Percentiles rank a stretch among this genome's conserved stretches.
phyloP scores from a whole-genome alignment of 1,140 invertebrate genomes.

The Saxidomus purpurata region DNA sequence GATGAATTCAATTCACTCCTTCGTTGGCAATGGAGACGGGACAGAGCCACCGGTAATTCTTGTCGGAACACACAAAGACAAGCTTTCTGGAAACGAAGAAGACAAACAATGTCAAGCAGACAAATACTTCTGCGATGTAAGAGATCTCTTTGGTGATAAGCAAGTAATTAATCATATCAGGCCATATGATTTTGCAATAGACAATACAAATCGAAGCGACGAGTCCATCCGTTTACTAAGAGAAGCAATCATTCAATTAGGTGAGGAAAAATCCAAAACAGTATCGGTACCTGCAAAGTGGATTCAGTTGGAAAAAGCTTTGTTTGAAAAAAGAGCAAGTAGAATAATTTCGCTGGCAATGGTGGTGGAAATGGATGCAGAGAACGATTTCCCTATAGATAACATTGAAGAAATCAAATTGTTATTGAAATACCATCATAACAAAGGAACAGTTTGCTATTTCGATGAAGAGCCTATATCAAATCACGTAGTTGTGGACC shows the following conservation, averaged over 20 bases:
- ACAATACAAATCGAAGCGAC: background rate
- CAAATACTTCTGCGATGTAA: background rate
- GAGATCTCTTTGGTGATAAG: background rate
- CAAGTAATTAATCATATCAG: background rate
- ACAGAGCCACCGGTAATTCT: background rate
- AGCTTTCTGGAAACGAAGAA: background rate
- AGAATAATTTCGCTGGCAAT: background rate
- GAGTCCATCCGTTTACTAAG: background rate
- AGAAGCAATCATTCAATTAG: background rate
- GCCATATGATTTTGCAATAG: background rate
- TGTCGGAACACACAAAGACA: constrained; percentile 15
- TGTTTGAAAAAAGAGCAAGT: background rate
- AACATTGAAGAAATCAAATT: background rate
- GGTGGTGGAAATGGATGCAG: background rate
- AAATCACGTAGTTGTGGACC: background rate
- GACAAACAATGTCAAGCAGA: background rate
- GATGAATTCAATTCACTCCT: constrained; percentile 10
- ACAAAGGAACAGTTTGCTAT: background rate
- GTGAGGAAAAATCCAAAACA: background rate
- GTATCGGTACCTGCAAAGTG: background rate
- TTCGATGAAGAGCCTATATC: background rate
- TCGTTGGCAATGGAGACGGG: background rate
- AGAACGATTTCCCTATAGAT: background rate
- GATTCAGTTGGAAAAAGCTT: background rate
- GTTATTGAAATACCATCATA: background rate